A percentile compares a stretch with the other conserved stretches of the same genome.
Conservation (phyloP, 2,888 invertebrate species). For the Thalpophila matura region DNA sequence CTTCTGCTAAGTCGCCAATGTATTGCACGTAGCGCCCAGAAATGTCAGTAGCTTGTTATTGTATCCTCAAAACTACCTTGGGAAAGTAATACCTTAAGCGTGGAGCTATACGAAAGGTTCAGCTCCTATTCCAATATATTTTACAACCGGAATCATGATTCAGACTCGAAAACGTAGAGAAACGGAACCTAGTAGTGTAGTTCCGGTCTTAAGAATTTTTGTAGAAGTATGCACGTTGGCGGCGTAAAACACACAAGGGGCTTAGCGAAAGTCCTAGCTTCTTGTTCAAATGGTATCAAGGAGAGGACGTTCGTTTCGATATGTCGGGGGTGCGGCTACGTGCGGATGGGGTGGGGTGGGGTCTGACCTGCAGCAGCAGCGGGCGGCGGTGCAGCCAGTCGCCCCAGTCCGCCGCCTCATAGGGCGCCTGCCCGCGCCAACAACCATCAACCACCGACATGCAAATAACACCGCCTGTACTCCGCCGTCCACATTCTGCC, state of each 20-base stretch:
- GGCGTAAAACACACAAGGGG: constrained; percentile 14
- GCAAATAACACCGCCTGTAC: constrained; percentile 87
- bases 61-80: background rate
- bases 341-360: constrained; percentile 43
- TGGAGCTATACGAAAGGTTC: too few relatives aligned
- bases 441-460: constrained; percentile 88
- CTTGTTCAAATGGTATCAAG: constrained; percentile 10
- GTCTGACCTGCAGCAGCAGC: constrained; percentile 96
- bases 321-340: constrained; percentile 21
- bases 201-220: too few relatives aligned
- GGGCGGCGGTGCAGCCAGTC: constrained; percentile 93
- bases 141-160: background rate
- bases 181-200: too few relatives aligned
- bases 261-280: constrained; percentile 6
- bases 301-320: constrained; percentile 10
- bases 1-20: constrained; percentile 22
- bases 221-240: too few relatives aligned
- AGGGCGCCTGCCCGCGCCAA: constrained; percentile 86
- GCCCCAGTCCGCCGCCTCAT: constrained; percentile 87
- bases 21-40: background rate
- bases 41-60: background rate
- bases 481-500: constrained; percentile 69
- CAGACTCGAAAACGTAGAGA: too few relatives aligned
- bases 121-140: background rate
- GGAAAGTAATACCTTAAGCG: too few relatives aligned